These are phyloP conservation scores for Euphydryas editha DNA, from an alignment of 2,888 invertebrate species.

Conservation along the genomic window DNA sequence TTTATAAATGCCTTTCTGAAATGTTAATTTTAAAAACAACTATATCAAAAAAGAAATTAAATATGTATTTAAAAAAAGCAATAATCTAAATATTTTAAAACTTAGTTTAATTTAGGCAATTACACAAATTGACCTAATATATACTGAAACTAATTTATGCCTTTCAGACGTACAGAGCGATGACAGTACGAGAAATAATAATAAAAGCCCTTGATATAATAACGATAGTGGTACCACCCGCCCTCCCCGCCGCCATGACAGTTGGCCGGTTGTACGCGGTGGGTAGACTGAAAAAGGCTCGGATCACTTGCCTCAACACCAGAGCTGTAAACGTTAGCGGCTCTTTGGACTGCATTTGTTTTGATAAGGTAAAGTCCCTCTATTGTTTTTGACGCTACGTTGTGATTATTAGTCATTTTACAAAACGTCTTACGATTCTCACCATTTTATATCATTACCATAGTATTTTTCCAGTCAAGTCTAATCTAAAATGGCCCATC, in stretches of 20 bases:
- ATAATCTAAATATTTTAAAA: too few species aligned
- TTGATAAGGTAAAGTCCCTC: conserved; percentile 88
- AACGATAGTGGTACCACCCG: conserved; percentile 97
- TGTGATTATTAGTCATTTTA: too few species aligned
- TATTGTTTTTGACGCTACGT: too few species aligned
- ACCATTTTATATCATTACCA: too few species aligned
- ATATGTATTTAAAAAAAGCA: too few species aligned
- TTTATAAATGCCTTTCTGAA: too few species aligned
- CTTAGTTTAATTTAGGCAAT: too few species aligned
- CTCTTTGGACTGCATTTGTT: conserved; percentile 94
- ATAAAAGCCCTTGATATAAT: conserved; percentile 95
- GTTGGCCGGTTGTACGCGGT: conserved; percentile 97
- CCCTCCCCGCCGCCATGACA: conserved; percentile 98
- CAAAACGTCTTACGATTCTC: too few species aligned
- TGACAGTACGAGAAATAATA: conserved; percentile 85
- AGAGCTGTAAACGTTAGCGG: conserved; percentile 97
- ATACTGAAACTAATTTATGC: not conserved
- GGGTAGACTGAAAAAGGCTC: conserved; percentile 88
- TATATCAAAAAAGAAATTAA: too few species aligned
- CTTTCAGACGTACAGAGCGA: conserved; percentile 83
- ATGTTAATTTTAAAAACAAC: too few species aligned
- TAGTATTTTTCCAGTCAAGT: too few species aligned
- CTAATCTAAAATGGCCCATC: too few species aligned
- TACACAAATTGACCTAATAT: not conserved
- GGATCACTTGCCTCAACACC: conserved; percentile 96